Evolutionary conservation across 2,888 invertebrate genomes (phyloP), one percentile per base, ranked within the genome.

Genomic region (Lepetodrilus schrolli): DNA sequence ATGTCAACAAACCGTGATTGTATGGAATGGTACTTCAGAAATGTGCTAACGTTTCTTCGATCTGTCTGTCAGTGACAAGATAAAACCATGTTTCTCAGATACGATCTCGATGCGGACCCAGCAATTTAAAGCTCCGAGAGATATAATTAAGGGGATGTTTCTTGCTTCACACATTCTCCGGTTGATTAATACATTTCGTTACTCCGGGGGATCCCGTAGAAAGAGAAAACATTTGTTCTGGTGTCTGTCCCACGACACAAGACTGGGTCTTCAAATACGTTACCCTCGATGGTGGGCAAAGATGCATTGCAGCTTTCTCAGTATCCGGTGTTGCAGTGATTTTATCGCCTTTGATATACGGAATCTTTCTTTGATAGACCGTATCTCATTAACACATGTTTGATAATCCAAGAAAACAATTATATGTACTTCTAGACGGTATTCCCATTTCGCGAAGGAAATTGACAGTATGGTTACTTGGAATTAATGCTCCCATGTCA

Each of bases 371-470:
- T 58, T 30, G n/a, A 10, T 30, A 4, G 23, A 58, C 17, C 26
- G 26, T 30, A 30, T 34, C 26, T 58, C 58, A 58, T 58, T 58
- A 58, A 58, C 58, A 30, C 26, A 58, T 58, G 58, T 34, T 58
- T 58, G 58, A 58, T 58, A 58, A 58, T 58, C 34, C 58, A 23
- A 58, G 58, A 58, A 58, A 58, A 58, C 58, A 58, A 58, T 58
- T 58, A 58, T 34, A 30, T 7, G n/a, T 17, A 58, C 23, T n/a
- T n/a, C n/a, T n/a, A 58, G 30, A 17, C 58, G 23, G 13, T 58
- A 58, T 58, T 58, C 58, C 58, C 58, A 4, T 13, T 10, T 30
- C 34, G 10, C 58, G 26, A 2, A n/a, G 26, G 10, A 43, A 43
- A n/a, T n/a, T n/a, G 58, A 34, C 34, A 58, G n/a, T 34, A 10